These are phyloP conservation scores for Blera fallax DNA, from an alignment of 2,888 invertebrate genomes.

Conservation along the genomic window DNA sequence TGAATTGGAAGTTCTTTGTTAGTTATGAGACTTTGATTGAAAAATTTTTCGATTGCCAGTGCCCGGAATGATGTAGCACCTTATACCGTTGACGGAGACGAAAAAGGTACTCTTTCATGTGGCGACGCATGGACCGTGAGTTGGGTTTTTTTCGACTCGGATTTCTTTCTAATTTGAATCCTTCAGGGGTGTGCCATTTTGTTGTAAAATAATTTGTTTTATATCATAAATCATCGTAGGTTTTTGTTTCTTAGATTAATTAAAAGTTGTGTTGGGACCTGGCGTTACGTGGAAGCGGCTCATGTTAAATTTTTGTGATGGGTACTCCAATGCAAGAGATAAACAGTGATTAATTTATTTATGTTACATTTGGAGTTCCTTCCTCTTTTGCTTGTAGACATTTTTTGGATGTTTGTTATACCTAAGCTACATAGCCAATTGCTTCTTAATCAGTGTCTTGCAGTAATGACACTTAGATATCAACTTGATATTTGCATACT, in stretches of 20 bases:
- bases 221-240: slow-evolving; percentile 61
- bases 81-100: slow-evolving; percentile 43
- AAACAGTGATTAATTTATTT: neutral
- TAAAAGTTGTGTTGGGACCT: neutral
- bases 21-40: slow-evolving; percentile 49
- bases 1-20: slow-evolving; percentile 37
- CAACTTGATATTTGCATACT: no score
- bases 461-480: no score
- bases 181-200: slow-evolving; percentile 44
- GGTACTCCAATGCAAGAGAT: neutral
- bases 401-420: neutral
- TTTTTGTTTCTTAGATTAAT: slow-evolving; percentile 43
- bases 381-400: no score
- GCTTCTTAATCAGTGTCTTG: no score
- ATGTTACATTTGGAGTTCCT: no score
- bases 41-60: slow-evolving; percentile 38
- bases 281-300: neutral
- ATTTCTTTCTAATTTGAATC: slow-evolving; percentile 20
- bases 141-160: neutral
- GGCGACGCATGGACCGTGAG: slow-evolving; percentile 47
- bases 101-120: slow-evolving; percentile 44
- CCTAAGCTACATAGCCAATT: no score
- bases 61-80: slow-evolving; percentile 62
- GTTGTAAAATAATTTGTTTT: slow-evolving; percentile 58
- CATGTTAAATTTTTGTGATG: neutral